Percentiles rank a stretch among this genome's conserved stretches.
Conservation (phyloP, 1,140 invertebrate genomes). For the Megalonaias nervosa region DNA sequence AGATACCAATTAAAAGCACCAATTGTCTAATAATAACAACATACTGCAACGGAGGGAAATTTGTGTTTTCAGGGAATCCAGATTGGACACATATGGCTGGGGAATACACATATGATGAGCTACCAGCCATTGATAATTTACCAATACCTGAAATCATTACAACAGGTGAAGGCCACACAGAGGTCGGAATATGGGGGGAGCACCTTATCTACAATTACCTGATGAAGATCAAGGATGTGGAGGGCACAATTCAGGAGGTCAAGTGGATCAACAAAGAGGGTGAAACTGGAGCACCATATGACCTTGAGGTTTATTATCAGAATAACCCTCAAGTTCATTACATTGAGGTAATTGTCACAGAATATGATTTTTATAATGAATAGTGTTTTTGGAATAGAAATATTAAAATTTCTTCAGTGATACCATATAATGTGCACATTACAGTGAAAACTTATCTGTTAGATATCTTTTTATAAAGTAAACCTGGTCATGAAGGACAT, state of each 20-base stretch:
- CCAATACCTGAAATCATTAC: constrained; percentile 25
- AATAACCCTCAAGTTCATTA: constrained; percentile 35
- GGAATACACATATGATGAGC: constrained; percentile 55
- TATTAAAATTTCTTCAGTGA: no score
- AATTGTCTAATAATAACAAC: no score
- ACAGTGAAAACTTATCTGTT: no score
- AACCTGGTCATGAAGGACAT: no score
- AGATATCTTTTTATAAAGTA: no score
- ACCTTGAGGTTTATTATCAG: constrained; percentile 56
- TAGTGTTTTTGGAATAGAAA: no score
- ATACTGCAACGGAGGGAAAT: no score
- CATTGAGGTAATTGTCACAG: constrained; percentile 26
- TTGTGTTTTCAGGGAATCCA: constrained; percentile 50
- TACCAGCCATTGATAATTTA: constrained; percentile 37
- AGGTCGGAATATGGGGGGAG: constrained; percentile 63
- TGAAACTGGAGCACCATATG: constrained; percentile 58
- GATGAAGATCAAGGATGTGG: constrained; percentile 39
- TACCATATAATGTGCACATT: no score
- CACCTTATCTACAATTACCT: constrained; percentile 58
- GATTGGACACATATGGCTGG: constrained; percentile 47
- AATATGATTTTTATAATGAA: no score
- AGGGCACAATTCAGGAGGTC: constrained; percentile 42
- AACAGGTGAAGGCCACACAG: constrained; percentile 8
- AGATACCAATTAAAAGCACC: no score
- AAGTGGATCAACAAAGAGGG: constrained; percentile 52